Percentiles rank a stretch among this genome's conserved stretches.
Conservation (phyloP, 1,140 invertebrate genomes). For the Drosophila ercepeae region DNA sequence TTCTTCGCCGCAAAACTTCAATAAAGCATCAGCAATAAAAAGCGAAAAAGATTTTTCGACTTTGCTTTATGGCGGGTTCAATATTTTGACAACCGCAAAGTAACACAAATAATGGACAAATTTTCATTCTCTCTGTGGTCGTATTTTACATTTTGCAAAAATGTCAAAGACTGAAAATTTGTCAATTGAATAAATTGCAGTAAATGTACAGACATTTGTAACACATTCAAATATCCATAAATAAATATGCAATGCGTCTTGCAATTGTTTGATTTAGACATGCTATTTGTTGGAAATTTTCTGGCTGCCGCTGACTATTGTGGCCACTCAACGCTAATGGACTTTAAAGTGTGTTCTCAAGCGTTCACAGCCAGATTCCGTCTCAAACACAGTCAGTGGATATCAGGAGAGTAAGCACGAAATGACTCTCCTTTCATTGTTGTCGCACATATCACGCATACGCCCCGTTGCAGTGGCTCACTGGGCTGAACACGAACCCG, state of each 20-base stretch:
- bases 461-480: slow-evolving; percentile 55
- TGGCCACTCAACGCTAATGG: slow-evolving; percentile 73
- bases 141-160: slow-evolving; percentile 40
- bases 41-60: slow-evolving; percentile 38
- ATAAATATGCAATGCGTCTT: slow-evolving; percentile 45
- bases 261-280: slow-evolving; percentile 39
- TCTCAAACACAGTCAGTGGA: slow-evolving; percentile 21
- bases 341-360: slow-evolving; percentile 79
- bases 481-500: slow-evolving; percentile 21
- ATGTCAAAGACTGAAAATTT: slow-evolving; percentile 48
- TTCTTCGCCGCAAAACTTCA: slow-evolving; percentile 39
- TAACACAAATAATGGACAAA: slow-evolving; percentile 42
- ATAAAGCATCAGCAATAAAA: slow-evolving; percentile 55
- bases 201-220: slow-evolving; percentile 29
- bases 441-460: slow-evolving; percentile 63
- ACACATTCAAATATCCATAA: slow-evolving; percentile 33
- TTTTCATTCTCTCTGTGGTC: slow-evolving; percentile 22
- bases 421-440: slow-evolving; percentile 42
- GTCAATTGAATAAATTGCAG: slow-evolving; percentile 52
- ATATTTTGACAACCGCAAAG: slow-evolving; percentile 51
- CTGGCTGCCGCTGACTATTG: slow-evolving; percentile 27
- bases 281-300: slow-evolving; percentile 18
- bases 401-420: slow-evolving; percentile 37
- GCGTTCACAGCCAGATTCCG: slow-evolving; percentile 53
- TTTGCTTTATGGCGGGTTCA: slow-evolving; percentile 33